phyloP scores from a whole-genome alignment of 2,888 invertebrate species.

The Alviniconcha strummeri region DNA sequence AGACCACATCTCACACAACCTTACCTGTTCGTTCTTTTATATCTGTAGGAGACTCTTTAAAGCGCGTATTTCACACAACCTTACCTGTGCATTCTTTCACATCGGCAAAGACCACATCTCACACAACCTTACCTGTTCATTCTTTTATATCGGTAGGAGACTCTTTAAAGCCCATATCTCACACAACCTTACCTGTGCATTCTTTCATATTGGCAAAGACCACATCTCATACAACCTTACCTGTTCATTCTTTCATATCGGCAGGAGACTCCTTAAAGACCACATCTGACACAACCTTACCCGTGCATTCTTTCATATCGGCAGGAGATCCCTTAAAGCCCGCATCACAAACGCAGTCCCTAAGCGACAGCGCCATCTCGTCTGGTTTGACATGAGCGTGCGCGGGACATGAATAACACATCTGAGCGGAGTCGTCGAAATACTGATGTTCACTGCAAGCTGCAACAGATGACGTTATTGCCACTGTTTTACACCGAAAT shows the following conservation, averaged over 20 bases:
- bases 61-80: too few relatives aligned
- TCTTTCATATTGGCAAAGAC: constrained; percentile 39
- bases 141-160: too few relatives aligned
- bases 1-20: too few relatives aligned
- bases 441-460: constrained; percentile 36
- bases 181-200: constrained; percentile 42
- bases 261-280: too few relatives aligned
- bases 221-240: constrained; percentile 36
- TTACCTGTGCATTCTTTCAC: too few relatives aligned
- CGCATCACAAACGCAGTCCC: constrained; percentile 47
- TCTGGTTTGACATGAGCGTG: constrained; percentile 35
- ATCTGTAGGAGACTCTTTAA: too few relatives aligned
- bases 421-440: constrained; percentile 32
- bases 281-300: constrained; percentile 24
- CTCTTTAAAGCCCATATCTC: too few relatives aligned
- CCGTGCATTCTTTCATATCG: constrained; percentile 39
- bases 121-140: too few relatives aligned
- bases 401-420: constrained; percentile 40
- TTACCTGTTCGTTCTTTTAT: too few relatives aligned
- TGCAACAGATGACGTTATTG: background rate
- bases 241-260: too few relatives aligned
- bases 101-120: too few relatives aligned
- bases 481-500: background rate
- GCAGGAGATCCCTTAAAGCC: constrained; percentile 47
- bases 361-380: constrained; percentile 35